Conservation (phyloP, 2,797 vertebrate genomes). For the Melanotaenia pygmaea region DNA sequence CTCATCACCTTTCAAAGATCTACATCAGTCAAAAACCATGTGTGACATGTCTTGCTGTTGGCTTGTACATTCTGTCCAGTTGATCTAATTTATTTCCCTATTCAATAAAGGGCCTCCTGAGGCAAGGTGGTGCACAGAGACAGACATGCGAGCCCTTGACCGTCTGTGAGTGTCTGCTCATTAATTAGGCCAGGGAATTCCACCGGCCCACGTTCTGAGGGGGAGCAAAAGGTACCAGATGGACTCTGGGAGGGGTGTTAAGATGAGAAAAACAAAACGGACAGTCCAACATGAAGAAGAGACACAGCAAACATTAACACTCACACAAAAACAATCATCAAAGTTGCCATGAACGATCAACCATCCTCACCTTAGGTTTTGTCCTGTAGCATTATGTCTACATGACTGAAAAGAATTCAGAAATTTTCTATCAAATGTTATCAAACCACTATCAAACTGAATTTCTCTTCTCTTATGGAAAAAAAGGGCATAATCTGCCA, state of each 20-base stretch:
- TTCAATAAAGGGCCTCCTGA: constrained; percentile 80
- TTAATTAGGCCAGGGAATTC: constrained; percentile 89
- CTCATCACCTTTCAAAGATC: constrained; percentile 27
- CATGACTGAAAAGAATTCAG: constrained; percentile 63
- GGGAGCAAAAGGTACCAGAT: constrained; percentile 86
- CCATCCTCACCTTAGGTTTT: constrained; percentile 26
- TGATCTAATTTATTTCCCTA: constrained; percentile 82
- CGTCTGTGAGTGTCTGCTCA: constrained; percentile 85
- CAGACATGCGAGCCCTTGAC: constrained; percentile 80
- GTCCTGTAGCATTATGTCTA: constrained; percentile 41
- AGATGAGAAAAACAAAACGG: constrained; percentile 72
- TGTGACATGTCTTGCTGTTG: constrained; percentile 69
- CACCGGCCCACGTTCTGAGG: constrained; percentile 80
- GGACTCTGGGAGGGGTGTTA: constrained; percentile 82
- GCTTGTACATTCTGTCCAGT: constrained; percentile 77
- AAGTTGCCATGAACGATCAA: constrained; percentile 52
- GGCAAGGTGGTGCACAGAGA: constrained; percentile 70
- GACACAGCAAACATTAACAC: constrained; percentile 52
- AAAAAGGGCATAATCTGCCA: constrained; percentile 78
- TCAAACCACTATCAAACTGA: constrained; percentile 72
- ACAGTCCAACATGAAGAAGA: constrained; percentile 49
- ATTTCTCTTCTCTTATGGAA: constrained; percentile 72
- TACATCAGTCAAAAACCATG: constrained; percentile 30
- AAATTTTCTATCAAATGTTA: constrained; percentile 65
- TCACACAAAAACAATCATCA: constrained; percentile 67